Conservation (phyloP, 2,888 invertebrate species). For the Drosophila monieri region DNA sequence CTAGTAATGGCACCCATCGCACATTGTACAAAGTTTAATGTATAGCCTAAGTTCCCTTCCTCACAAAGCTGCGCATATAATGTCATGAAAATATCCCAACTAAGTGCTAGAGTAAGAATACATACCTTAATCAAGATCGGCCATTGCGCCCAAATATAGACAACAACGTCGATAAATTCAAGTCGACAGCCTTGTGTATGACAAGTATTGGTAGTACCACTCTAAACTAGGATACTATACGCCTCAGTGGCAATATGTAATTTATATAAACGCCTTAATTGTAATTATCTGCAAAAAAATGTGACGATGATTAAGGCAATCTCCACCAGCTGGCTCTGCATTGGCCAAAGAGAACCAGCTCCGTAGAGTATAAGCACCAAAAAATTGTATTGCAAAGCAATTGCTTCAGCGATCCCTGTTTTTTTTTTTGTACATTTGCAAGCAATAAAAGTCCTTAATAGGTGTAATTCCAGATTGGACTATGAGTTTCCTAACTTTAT, state of each 20-base stretch:
- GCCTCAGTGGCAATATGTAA: constrained; percentile 4
- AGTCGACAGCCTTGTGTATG: background rate
- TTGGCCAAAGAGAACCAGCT: constrained; percentile 16
- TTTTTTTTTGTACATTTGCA: constrained; percentile 20
- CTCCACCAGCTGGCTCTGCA: constrained; percentile 21
- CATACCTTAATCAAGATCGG: constrained; percentile 2
- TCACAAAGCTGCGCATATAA: constrained; percentile 21
- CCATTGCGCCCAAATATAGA: constrained; percentile 6
- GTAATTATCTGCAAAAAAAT: background rate
- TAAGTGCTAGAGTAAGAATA: constrained; percentile 20
- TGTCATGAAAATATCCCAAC: constrained; percentile 21
- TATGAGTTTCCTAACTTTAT: background rate
- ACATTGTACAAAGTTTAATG: constrained; percentile 31
- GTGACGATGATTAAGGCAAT: background rate
- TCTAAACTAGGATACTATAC: constrained; percentile 2
- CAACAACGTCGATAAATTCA: background rate
- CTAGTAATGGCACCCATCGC: constrained; percentile 16
- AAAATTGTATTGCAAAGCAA: background rate
- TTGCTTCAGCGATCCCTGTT: background rate
- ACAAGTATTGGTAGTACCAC: background rate
- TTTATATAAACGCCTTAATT: constrained; percentile 1
- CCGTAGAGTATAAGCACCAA: constrained; percentile 8
- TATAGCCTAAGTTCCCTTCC: constrained; percentile 19
- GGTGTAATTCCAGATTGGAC: background rate
- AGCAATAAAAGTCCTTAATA: constrained; percentile 30